Conservation (phyloP, 2,888 invertebrate species). For the Euplagia quadripunctaria region DNA sequence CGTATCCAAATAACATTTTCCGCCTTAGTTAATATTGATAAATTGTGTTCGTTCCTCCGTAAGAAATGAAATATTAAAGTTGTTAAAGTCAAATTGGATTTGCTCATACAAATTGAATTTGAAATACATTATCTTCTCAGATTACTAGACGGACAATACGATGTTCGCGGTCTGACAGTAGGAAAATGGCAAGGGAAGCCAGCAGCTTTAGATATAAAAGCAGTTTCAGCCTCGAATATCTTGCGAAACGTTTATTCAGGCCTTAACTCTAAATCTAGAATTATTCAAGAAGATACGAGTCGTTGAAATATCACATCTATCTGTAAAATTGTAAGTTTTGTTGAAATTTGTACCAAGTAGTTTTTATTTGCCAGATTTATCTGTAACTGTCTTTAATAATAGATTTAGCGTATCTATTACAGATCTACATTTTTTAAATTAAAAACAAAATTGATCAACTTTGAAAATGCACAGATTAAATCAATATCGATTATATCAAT, state of each 20-base stretch:
- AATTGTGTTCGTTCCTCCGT: conserved; percentile 22
- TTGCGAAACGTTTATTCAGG: conserved; percentile 61
- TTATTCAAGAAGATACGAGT: conserved; percentile 58
- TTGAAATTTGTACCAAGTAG: conserved; percentile 12
- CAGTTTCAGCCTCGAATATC: conserved; percentile 51
- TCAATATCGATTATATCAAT: too few relatives aligned
- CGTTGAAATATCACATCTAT: conserved; percentile 28
- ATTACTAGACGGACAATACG: conserved; percentile 35
- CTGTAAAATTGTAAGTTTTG: conserved; percentile 34
- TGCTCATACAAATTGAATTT: conserved; percentile 22
- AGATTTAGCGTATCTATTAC: background rate
- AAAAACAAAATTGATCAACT: background rate
- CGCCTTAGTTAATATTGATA: conserved; percentile 32
- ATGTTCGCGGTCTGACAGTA: conserved; percentile 27
- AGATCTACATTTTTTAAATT: background rate
- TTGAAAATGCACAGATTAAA: too few relatives aligned
- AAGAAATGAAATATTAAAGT: conserved; percentile 37
- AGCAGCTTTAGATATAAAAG: conserved; percentile 54
- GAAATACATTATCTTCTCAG: conserved; percentile 33
- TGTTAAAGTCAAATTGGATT: conserved; percentile 38
- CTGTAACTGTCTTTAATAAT: background rate
- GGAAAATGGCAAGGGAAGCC: conserved; percentile 45
- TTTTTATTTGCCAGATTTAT: conserved; percentile 12
- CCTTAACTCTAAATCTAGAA: conserved; percentile 60
- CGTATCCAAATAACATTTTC: background rate